These are phyloP conservation scores for Hemibagrus guttatus DNA, from an alignment of 2,797 vertebrate species.

Conservation along the genomic window DNA sequence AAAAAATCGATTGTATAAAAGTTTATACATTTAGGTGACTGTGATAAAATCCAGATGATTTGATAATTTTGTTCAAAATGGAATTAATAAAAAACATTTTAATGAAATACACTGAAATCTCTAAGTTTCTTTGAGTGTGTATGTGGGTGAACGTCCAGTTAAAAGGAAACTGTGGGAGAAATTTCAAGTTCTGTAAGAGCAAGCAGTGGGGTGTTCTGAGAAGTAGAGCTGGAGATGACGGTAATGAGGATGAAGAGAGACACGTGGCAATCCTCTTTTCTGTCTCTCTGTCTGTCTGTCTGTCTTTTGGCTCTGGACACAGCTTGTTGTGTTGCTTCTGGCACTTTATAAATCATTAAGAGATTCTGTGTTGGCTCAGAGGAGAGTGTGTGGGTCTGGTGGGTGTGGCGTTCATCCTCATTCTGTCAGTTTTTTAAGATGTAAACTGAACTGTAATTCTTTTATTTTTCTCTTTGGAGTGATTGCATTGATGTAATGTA, in stretches of 20 bases:
- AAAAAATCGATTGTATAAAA: not conserved
- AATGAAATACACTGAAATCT: not conserved
- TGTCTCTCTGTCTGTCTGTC: conserved; percentile 68
- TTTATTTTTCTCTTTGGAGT: not conserved
- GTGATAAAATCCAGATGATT: not conserved
- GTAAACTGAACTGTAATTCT: not conserved
- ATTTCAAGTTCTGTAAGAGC: too few species aligned
- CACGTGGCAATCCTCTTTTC: not conserved
- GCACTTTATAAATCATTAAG: conserved; percentile 92
- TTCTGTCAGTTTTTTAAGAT: not conserved
- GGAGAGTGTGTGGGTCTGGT: not conserved
- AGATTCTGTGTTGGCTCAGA: not conserved
- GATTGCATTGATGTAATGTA: not conserved
- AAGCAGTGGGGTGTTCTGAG: too few species aligned
- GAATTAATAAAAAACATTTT: not conserved
- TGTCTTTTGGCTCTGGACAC: conserved; percentile 31
- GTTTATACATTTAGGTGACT: not conserved
- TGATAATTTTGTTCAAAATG: not conserved
- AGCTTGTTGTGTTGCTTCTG: conserved; percentile 86
- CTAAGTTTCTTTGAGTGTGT: too few species aligned
- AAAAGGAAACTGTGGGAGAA: too few species aligned
- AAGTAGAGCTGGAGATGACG: not conserved
- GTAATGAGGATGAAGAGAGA: not conserved
- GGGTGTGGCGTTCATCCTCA: not conserved
- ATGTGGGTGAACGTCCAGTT: not conserved